Conservation (phyloP, 35 echinoderm and acorn worm species). For the Holothuria glaberrima region DNA sequence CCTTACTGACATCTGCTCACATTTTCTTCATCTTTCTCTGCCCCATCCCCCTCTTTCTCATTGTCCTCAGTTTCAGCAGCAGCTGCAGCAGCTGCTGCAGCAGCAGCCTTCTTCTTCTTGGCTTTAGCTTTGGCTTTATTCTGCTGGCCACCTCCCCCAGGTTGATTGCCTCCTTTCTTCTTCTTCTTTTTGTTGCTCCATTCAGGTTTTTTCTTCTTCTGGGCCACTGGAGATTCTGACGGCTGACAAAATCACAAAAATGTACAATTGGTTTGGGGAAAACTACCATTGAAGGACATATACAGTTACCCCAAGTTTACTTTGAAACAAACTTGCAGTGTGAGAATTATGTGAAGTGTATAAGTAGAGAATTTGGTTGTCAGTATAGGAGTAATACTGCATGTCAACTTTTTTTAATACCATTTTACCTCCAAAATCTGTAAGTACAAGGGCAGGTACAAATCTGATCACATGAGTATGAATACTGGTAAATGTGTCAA, state of each 20-base stretch:
- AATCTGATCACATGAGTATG: too few relatives aligned
- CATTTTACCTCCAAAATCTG: too few relatives aligned
- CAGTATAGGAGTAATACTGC: too few relatives aligned
- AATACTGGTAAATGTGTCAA: too few relatives aligned
- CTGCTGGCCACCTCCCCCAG: not conserved
- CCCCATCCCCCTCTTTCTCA: constrained; percentile 14
- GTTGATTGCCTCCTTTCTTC: constrained; percentile 2
- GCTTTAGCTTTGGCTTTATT: constrained; percentile 40
- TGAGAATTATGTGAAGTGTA: too few relatives aligned
- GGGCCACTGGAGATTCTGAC: constrained; percentile 31
- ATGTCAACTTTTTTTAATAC: too few relatives aligned
- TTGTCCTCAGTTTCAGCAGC: not conserved
- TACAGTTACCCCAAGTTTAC: too few relatives aligned
- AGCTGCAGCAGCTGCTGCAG: not conserved
- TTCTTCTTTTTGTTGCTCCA: constrained; percentile 48
- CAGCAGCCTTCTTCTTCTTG: constrained; percentile 36
- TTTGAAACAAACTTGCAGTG: too few relatives aligned
- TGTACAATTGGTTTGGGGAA: not conserved
- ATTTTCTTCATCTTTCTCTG: constrained; percentile 33
- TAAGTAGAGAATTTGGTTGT: too few relatives aligned
- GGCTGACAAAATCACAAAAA: not conserved
- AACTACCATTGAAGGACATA: too few relatives aligned
- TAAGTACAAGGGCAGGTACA: too few relatives aligned
- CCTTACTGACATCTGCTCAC: not conserved
- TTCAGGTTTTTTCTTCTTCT: constrained; percentile 45